These are phyloP conservation scores for Cynopterus brachyotis DNA, from an alignment of 2,113 vertebrate species.

Conservation along the genomic window DNA sequence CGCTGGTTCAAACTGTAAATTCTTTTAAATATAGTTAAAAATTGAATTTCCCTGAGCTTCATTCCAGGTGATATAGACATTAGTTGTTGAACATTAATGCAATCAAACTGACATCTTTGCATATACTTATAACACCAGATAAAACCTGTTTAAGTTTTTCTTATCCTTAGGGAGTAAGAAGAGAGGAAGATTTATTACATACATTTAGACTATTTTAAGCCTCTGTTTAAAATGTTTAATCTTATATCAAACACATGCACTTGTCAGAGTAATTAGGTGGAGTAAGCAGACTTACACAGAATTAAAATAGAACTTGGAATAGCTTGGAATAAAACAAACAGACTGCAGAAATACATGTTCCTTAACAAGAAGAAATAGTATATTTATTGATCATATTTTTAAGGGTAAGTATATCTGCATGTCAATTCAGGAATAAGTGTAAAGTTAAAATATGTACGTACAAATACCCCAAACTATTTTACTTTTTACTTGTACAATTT, in stretches of 20 bases:
- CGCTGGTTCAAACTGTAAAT: neutral
- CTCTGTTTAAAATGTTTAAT: neutral
- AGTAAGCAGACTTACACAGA: neutral
- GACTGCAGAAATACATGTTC: neutral
- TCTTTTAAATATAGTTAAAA: neutral
- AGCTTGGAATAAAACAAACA: neutral
- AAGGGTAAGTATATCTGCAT: neutral
- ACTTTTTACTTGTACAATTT: neutral
- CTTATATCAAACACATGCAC: neutral
- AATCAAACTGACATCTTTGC: neutral
- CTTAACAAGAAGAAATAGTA: neutral
- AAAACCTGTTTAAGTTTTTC: neutral
- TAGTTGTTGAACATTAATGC: neutral
- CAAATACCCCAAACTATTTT: neutral
- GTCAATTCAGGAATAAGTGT: neutral
- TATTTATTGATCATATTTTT: neutral
- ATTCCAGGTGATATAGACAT: neutral
- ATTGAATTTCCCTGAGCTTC: neutral
- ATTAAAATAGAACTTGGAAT: neutral
- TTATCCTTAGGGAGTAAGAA: neutral
- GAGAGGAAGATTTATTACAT: neutral
- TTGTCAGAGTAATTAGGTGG: neutral
- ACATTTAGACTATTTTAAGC: neutral
- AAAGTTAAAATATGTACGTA: neutral
- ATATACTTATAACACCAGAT: neutral